Base-by-base conservation (phyloP, 2,888 invertebrate species). In the Diogma glabrata region DNA sequence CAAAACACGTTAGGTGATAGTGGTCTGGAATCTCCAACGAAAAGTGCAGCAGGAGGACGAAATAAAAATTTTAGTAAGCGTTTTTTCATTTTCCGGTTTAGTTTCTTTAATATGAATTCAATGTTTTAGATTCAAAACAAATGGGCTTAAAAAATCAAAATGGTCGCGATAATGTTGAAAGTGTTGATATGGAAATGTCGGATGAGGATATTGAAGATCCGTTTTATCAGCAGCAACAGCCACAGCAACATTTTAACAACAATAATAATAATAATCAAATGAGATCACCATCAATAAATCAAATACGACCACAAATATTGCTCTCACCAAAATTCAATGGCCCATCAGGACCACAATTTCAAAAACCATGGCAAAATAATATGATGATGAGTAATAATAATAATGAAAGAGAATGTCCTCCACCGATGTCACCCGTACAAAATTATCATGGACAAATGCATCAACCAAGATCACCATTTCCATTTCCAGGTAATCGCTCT, bases 101-200 rank as follows among this genome's bases (percentile, higher is more conserved):
- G 7, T 28, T 28, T 12, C 7, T n/a, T 19, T 6, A 33, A 33
- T 30, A 30, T n/a, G 19, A 33, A 48, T 20, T 16, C 33, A 20
- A 22, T 24, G 23, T 46, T 46, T 20, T 22, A 48, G 48, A 48
- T 48, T 19, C 48, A 9, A 48, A 48, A 33, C 14, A 19, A 33
- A 22, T 22, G 20, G 33, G 16, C 24, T 24, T 10, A 24, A 46
- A 46, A 46, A 26, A 22, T 10, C 23, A 33, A 33, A 33, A 22
- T 9, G 48, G 30, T 20, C 48, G 48, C 10, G 87, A 87, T 60
- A 87, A 84, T 62, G 82, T 84, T 4, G 84, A 85, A 62, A 84
- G 82, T 63, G 82, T 88, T 53, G 89, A 90, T 57, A 89, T 89
- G 88, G 89, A 89, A 57, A 74, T 90, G 64, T 88, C 87, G 10